phyloP scores from a whole-genome alignment of 2,113 vertebrate species.

The Poecile atricapillus region DNA sequence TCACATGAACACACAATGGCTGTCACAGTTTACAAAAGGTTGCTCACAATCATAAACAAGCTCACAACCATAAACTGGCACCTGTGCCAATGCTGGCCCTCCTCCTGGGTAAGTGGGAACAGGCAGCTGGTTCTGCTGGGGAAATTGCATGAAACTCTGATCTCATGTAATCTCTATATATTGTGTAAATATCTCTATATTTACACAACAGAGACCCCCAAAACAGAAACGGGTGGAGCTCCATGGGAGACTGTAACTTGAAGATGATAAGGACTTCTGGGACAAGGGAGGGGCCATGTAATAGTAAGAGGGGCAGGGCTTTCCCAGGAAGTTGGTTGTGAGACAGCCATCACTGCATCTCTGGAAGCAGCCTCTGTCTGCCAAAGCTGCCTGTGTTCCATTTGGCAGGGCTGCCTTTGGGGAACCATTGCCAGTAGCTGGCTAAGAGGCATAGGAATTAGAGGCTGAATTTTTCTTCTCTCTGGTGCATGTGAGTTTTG shows the following conservation, averaged over 20 bases:
- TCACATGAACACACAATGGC: neutral
- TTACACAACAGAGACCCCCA: neutral
- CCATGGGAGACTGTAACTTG: neutral
- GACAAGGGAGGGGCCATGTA: rapidly evolving
- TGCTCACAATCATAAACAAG: neutral
- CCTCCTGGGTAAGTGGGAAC: neutral
- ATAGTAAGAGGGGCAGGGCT: neutral
- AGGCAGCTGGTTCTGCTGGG: neutral
- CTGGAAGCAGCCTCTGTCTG: neutral
- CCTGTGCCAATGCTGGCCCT: neutral
- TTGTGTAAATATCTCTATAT: too few relatives aligned
- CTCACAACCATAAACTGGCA: neutral
- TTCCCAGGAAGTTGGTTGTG: neutral
- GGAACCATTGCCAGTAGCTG: neutral
- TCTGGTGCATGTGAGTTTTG: neutral
- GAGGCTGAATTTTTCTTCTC: neutral
- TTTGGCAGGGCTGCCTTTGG: rapidly evolving
- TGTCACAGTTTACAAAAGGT: neutral
- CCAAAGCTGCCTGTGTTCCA: rapidly evolving
- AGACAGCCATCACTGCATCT: rapidly evolving
- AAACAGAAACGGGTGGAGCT: neutral
- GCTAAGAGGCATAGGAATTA: neutral
- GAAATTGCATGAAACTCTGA: neutral
- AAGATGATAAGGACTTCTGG: neutral
- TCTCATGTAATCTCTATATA: too few relatives aligned